Base-by-base conservation (phyloP, 2,888 invertebrate genomes). In the Caenorhabditis doughertyi region DNA sequence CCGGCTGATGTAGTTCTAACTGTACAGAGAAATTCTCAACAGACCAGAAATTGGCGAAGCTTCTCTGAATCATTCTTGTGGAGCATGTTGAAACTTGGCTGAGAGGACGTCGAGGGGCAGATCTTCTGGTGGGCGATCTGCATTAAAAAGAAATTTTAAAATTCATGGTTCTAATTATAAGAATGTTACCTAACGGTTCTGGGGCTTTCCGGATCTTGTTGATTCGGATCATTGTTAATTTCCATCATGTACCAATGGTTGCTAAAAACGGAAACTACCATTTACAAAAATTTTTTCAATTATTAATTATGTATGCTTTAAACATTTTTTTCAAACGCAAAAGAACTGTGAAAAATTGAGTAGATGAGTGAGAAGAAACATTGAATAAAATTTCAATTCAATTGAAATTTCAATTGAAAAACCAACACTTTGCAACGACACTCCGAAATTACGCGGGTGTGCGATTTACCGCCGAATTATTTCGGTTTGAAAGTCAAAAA, bases 1-100 rank as follows among this genome's bases (percentile, higher is more conserved):
- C 83, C 16, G 74, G 67, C 9, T 18, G 23, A 58, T 68, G 64
- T 18, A 85, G 83, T 32, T 87, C 86, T 56, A 83, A 70, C 39
- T 87, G 87, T 0, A 86, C 73, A 13, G 76, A 62, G 53, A 87
- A 88, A 68, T 85, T 80, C 9, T 81, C 82, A 44, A 87, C 73
- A 13, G 79, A 71, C 84, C 84, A 84, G 11, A 18, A 68, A 42
- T 84, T 71, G 5, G 56, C 18, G 49, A 77, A 84, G 13, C 23
- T 49, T 49, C 72, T 32, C 49, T 72, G 65, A 18, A 27, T 18
- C 72, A 80, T 80, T 42, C 39, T 25, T 0, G 79, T 80, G 13
- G 47, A 42, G 47, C 56, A 72, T 11, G 29, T 58, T 18, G 79
- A 55, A 3, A 71, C 51, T 13, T 27, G 25, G 16, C 27, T 35